Evolutionary conservation across 1,140 invertebrate species (phyloP).

Genomic region (Cheumatopsyche charites): DNA sequence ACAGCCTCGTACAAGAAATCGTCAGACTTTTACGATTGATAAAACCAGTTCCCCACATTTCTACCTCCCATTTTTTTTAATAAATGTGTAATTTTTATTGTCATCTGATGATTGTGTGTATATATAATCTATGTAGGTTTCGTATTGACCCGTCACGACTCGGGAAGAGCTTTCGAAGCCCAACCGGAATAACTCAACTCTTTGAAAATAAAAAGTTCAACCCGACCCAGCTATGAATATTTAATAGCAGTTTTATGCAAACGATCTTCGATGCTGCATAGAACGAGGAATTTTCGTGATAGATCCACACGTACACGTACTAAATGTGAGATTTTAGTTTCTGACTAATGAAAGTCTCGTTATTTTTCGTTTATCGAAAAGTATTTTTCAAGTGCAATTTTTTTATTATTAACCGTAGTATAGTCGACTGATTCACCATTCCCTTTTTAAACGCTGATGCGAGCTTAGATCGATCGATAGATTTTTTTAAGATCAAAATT

Average conservation of each 20-base stretch:
- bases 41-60: background rate
- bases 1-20: slow-evolving; percentile 56
- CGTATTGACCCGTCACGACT: slow-evolving; percentile 1
- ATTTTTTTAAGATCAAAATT: too few species aligned
- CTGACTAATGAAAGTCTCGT: background rate
- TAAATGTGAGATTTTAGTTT: background rate
- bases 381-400: slow-evolving; percentile 14
- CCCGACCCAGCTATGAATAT: slow-evolving; percentile 12
- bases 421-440: slow-evolving; percentile 25
- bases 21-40: slow-evolving; percentile 47
- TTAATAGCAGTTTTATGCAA: slow-evolving; percentile 19
- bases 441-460: background rate
- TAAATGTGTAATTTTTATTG: background rate
- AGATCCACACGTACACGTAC: background rate
- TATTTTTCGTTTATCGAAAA: too few species aligned
- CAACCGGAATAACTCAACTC: background rate
- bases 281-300: slow-evolving; percentile 1
- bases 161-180: slow-evolving; percentile 1
- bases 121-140: background rate
- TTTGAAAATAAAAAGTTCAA: slow-evolving; percentile 7
- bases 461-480: slow-evolving; percentile 8
- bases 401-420: slow-evolving; percentile 2
- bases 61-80: slow-evolving; percentile 21
- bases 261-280: background rate
- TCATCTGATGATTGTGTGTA: slow-evolving; percentile 9